Evolutionary conservation across 2,113 vertebrate genomes (phyloP), one percentile per base, ranked within the genome.

Genomic region (Psittacus erithacus): DNA sequence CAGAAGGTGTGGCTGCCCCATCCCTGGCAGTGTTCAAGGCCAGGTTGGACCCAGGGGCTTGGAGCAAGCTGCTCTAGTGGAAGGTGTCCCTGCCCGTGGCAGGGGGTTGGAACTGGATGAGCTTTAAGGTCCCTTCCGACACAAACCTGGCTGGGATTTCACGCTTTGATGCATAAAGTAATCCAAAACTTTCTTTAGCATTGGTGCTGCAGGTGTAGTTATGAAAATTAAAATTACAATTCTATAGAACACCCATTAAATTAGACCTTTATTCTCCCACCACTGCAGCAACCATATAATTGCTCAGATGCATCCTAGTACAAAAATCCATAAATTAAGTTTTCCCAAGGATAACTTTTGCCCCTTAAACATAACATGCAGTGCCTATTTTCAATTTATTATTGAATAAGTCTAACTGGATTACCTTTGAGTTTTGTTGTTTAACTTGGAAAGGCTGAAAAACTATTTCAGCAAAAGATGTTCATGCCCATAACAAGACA

Each of bases 401-500:
- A 6, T 33, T 67, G 33, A 79, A 81, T 59, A 86, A 92, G 18
- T 31, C 33, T 17, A 35, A 53, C 4, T 60, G 24, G 88, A 80
- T 65, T 57, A 62, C 14, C 57, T 85, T 47, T 38, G 68, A 81
- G 71, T 62, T 94, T 33, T 71, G 22, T 17, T 53, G 19, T 55
- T 92, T 91, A 22, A 43, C 78, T 89, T 47, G 53, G 39, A 78
- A 90, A 89, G 55, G 39, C 39, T 75, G 82, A 75, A 68, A 86
- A 71, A 29, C 33, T 35, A n/a, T 17, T 29, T 24, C 24, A 84
- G 33, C 38, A 79, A 39, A 3, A 76, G 25, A 83, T 0, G 3
- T 44, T 92, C 15, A 13, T 7, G 18, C 20, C 22, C 69, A 78
- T 55, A 70, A 69, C 23, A 74, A 31, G 8, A 39, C 47, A 87